A percentile compares a stretch with the other conserved stretches of the same genome.
Conservation (phyloP, 2,113 vertebrate species). For the Albula goreensis region DNA sequence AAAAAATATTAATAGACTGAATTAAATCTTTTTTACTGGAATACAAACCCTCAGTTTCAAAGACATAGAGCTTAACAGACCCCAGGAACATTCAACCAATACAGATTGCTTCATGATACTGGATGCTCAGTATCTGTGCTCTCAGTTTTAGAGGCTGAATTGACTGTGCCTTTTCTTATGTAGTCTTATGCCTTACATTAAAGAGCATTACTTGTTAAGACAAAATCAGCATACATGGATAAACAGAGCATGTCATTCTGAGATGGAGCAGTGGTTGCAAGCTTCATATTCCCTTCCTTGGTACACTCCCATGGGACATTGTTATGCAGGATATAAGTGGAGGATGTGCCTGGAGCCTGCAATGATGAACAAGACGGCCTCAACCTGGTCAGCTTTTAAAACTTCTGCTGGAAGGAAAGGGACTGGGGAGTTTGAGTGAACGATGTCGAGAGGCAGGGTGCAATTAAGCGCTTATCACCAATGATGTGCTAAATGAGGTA, state of each 20-base stretch:
- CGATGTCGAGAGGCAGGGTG: background rate
- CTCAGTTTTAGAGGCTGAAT: background rate
- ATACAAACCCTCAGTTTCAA: background rate
- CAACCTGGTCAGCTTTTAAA: background rate
- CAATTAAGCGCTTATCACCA: background rate
- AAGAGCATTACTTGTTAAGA: background rate
- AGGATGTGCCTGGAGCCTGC: background rate
- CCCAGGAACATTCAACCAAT: no score
- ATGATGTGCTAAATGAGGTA: constrained; percentile 13
- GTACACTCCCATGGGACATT: background rate
- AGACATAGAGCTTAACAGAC: background rate
- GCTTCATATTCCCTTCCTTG: background rate
- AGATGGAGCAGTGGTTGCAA: background rate
- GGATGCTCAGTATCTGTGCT: no score
- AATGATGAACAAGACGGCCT: background rate
- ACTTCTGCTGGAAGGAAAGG: background rate
- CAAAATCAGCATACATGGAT: background rate
- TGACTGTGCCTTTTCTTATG: background rate
- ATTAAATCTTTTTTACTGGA: background rate
- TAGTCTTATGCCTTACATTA: background rate
- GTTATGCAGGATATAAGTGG: background rate
- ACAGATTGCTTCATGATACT: no score
- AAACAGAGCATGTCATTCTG: background rate
- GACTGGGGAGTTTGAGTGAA: background rate
- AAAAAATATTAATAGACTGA: background rate